Base-by-base conservation (phyloP, 2,797 vertebrate species). In the Aeoliscus strigatus region DNA sequence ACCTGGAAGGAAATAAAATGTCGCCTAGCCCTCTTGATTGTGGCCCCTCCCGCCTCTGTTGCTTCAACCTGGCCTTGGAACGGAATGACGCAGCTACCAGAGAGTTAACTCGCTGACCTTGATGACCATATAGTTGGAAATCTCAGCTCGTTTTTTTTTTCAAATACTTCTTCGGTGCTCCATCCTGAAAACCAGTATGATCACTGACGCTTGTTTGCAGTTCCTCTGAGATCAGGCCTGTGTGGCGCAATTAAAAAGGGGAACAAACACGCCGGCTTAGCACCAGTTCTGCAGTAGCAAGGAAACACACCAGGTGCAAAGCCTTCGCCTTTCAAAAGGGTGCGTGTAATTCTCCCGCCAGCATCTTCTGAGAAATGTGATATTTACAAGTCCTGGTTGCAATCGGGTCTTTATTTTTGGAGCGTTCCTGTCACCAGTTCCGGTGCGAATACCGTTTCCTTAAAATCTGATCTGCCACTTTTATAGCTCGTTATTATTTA, bases 31-130 rank as follows among this genome's bases (percentile, higher is more conserved):
- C 51, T 61, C 56, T 56, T 70, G 67, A 65, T 40, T 9, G 29
- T 41, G 49, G 73, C 77, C 74, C 64, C 70, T 80, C 77, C 80
- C 70, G 40, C 57, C 60, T 60, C 26, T 27, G 12, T 49, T 62
- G 73, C 65, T 78, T 92, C 88, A 92, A 91, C 91, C 93, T 94
- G 93, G 94, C 93, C 93, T 94, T 94, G 93, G 91, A 80, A 75
- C 46, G 14, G 53, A 48, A 76, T 83, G 82, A 86, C 82, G 70
- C 77, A 76, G 61, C 61, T 54, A 53, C 47, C 48, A 39, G 54
- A 51, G 64, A 39, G 46, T 67, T 75, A 73, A 80, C 70, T 74
- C 61, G 36, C 17, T 81, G 85, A 84, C 79, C 79, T 80, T 82
- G 58, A 55, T 79, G 73, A 71, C 72, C 77, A 23, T 61, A 46